Conservation (phyloP, 2,888 invertebrate genomes). For the Argyresthia goedartella region DNA sequence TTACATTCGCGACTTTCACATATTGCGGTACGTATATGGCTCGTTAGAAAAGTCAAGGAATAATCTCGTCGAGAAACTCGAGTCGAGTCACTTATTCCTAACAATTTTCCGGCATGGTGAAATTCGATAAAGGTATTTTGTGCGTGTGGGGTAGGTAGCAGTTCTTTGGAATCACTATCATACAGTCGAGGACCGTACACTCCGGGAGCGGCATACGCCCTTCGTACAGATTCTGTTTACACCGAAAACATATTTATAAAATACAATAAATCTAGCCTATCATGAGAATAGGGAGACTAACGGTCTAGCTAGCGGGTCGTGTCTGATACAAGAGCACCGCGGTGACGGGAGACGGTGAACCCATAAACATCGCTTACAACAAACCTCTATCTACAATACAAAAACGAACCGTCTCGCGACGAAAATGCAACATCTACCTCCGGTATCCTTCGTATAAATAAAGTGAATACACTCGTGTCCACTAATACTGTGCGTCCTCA, state of each 20-base stretch:
- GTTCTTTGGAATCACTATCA: conserved; percentile 1
- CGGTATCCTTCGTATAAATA: background rate
- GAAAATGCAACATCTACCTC: background rate
- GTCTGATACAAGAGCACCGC: background rate
- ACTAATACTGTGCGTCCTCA: background rate
- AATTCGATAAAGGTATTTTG: background rate
- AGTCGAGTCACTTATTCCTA: background rate
- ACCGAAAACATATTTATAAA: no score
- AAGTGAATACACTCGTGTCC: background rate
- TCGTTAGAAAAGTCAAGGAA: background rate
- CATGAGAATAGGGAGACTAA: background rate
- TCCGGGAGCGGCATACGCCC: no score
- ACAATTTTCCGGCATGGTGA: background rate
- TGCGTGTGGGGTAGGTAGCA: background rate
- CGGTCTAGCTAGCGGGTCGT: background rate
- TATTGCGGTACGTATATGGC: background rate
- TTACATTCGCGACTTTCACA: background rate
- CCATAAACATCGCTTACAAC: background rate
- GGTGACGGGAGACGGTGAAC: no score
- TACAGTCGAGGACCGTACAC: background rate
- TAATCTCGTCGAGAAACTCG: background rate
- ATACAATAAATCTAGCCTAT: conserved; percentile 1
- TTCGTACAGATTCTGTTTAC: no score
- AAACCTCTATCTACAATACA: background rate
- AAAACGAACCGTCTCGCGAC: background rate